These are phyloP conservation scores for Iphiclides podalirius DNA, from an alignment of 2,888 invertebrate genomes.

Conservation along the genomic window DNA sequence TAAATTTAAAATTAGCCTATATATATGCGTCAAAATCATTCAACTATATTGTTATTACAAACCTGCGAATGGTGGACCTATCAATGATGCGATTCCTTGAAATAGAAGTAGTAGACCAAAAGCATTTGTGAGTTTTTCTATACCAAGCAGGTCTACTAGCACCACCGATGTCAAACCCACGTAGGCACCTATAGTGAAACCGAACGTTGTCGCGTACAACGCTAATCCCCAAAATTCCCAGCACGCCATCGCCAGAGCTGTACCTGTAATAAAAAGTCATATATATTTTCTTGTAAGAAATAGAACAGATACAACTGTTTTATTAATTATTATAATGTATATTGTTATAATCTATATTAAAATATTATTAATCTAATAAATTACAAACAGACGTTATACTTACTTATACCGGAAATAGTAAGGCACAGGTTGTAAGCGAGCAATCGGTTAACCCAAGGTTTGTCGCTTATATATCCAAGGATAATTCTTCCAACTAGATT, in stretches of 20 bases:
- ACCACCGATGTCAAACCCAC: conserved; percentile 98
- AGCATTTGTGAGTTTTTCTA: conserved; percentile 96
- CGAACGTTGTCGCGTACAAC: conserved; percentile 89
- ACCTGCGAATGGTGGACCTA: conserved; percentile 97
- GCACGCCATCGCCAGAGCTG: conserved; percentile 89
- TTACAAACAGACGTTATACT: conserved; percentile 53
- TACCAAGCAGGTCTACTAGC: conserved; percentile 94
- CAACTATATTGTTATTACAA: neutral
- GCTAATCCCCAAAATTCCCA: conserved; percentile 85
- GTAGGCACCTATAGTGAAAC: conserved; percentile 96
- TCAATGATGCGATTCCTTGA: conserved; percentile 95
- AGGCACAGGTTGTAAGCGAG: conserved; percentile 94
- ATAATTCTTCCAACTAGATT: conserved; percentile 94
- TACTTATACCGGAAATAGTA: conserved; percentile 92
- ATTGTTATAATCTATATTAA: neutral
- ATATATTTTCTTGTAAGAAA: conserved; percentile 16
- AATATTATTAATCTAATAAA: neutral
- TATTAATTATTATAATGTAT: no score
- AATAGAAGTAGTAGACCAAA: conserved; percentile 95
- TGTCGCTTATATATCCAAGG: conserved; percentile 92
- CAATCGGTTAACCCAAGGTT: conserved; percentile 94
- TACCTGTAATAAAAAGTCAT: conserved; percentile 77
- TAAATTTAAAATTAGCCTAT: no score
- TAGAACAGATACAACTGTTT: no score
- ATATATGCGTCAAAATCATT: no score